Evolutionary conservation across 2,888 invertebrate genomes (phyloP), one percentile per base, ranked within the genome.

Genomic region (Lordiphosa fenestrarum): DNA sequence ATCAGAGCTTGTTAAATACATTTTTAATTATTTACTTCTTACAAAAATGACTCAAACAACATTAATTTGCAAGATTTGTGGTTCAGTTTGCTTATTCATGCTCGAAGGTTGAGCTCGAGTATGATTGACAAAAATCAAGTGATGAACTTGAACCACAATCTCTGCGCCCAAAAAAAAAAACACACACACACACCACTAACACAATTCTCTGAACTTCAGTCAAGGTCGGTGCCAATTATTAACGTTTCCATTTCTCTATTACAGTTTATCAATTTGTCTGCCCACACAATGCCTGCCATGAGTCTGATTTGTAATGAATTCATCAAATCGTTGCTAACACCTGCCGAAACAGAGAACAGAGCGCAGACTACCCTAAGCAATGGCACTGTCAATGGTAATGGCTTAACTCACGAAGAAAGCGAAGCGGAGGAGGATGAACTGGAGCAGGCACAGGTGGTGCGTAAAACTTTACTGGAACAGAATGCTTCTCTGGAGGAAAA

Each of bases 221-320:
- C 69, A 78, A 83, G 80, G 83, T 84, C 73, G 72, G 48, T 57
- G 62, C 42, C 76, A 78, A 78, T 81, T 78, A 78, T 81, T 78
- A 82, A 78, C 71, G 30, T 30, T 30, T 9, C 30, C 23, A 37
- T 60, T 53, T 71, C 53, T 59, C 47, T 39, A 37, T 86, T 87
- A 51, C 76, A 90, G 90, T 67, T 90, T 54, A 86, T 88, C 65
- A 86, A 85, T 59, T 84, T 89, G 84, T 82, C 89, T 53, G 81
- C 87, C 50, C 88, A 90, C 66, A 88, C 89, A 30, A 89, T 89
- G 89, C 88, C 89, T 15, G 87, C 89, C 15, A 69, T 88, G 63
- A 88, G 86, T 70, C 70, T 88, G 53, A 69, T 89, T 25, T 88
- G 85, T 59, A 77, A 77, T 40, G 87, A 88, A 61, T 88, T 88